Base-by-base conservation (phyloP, 2,797 vertebrate species). In the Sebastes cheni region DNA sequence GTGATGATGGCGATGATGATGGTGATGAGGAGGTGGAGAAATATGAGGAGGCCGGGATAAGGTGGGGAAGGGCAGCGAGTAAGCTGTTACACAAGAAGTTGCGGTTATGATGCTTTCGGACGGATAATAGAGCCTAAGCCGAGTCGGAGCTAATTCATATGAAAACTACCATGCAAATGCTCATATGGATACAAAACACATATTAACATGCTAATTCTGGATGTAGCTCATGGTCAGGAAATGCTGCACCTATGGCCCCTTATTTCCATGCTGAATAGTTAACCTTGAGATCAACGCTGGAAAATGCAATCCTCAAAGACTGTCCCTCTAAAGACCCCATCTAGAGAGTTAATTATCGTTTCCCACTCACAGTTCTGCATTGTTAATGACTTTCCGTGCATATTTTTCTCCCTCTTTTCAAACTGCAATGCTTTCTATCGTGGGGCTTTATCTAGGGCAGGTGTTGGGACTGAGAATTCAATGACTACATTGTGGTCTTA, bases 201-300 rank as follows among this genome's bases (percentile, higher is more conserved):
- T 61, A 89, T 88, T 90, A 88, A 81, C 79, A 85, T 89, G 81
- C 46, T 89, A 89, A 92, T 92, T 73, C 76, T 77, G 66, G 79
- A 78, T 77, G 72, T 85, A 72, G 73, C 84, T 90, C 6, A 6
- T 86, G 79, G 86, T 91, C 86, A 88, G 84, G 67, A 82, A 87
- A 74, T 29, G 64, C 68, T 61, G 66, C 59, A 86, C 85, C 85
- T 85, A 64, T 82, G 75, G 72, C 86, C 84, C 77, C 75, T 69
- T 82, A 89, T 92, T 92, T 89, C 84, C 78, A 91, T 89, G 69
- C 80, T 84, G 81, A 91, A 78, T 85, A 88, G 81, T 92, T 90
- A 90, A 92, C 89, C 85, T 86, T 72, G 73, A 88, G 84, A 84
- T 91, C 82, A 87, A 61, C 70, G n/a, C 67, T 91, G 79, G 69